These are phyloP conservation scores for Brachyistius frenatus DNA, from an alignment of 2,113 vertebrate genomes.

Conservation along the genomic window DNA sequence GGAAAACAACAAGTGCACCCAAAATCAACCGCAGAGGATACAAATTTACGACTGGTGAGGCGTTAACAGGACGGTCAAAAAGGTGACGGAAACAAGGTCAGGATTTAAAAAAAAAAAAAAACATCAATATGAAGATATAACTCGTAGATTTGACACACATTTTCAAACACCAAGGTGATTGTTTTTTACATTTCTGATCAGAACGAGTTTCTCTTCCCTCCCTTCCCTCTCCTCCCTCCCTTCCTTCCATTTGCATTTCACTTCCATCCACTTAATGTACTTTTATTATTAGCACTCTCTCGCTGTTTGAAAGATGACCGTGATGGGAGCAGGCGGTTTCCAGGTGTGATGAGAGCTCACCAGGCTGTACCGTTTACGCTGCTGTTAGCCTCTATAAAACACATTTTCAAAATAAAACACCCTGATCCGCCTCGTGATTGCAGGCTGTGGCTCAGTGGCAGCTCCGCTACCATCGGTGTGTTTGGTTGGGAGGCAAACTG, in stretches of 20 bases:
- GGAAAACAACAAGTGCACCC: slow-evolving; percentile 65
- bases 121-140: too few relatives aligned
- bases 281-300: slow-evolving; percentile 14
- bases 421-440: too few relatives aligned
- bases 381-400: too few relatives aligned
- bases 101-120: too few relatives aligned
- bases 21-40: slow-evolving; percentile 44
- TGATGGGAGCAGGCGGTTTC: slow-evolving; percentile 18
- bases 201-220: not conserved
- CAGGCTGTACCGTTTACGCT: not conserved
- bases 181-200: too few relatives aligned
- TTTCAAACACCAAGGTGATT: too few relatives aligned
- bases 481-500: too few relatives aligned
- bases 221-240: not conserved
- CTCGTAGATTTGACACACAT: too few relatives aligned
- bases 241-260: not conserved
- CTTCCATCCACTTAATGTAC: slow-evolving; percentile 15
- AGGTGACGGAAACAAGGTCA: slow-evolving; percentile 6
- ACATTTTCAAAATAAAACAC: too few relatives aligned
- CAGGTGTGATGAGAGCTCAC: slow-evolving; percentile 18
- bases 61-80: slow-evolving; percentile 30
- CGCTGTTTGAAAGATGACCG: slow-evolving; percentile 18
- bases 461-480: too few relatives aligned
- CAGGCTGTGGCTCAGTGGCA: too few relatives aligned
- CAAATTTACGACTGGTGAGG: slow-evolving; percentile 31